Percentiles rank a stretch among this genome's conserved stretches.
Evolutionary conservation across 2,797 vertebrate genomes (phyloP).

Genomic region (Artibeus lituratus): DNA sequence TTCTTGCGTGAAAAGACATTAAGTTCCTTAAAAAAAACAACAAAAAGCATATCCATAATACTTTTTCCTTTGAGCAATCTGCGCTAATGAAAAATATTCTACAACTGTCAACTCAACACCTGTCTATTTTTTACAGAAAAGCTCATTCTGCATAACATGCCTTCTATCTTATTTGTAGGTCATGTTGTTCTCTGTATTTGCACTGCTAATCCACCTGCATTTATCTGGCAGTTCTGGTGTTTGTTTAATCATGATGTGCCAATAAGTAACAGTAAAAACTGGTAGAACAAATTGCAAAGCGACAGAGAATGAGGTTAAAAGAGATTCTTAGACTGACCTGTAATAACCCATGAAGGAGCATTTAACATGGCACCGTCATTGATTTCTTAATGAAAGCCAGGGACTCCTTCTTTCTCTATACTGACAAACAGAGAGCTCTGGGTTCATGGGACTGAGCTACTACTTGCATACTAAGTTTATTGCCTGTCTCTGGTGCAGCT

Average conservation of each 20-base stretch:
- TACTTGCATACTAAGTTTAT: slow-evolving; percentile 66
- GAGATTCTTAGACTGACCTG: slow-evolving; percentile 42
- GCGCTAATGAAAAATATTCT: background rate
- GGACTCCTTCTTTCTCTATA: slow-evolving; percentile 65
- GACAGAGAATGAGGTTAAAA: slow-evolving; percentile 1
- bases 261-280: slow-evolving; percentile 45
- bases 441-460: slow-evolving; percentile 43
- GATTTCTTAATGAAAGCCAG: slow-evolving; percentile 66
- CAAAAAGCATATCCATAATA: background rate
- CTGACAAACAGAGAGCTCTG: slow-evolving; percentile 54
- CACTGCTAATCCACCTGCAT: slow-evolving; percentile 11
- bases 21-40: background rate
- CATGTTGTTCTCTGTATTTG: background rate
- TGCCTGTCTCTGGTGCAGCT: slow-evolving; percentile 59
- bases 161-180: background rate
- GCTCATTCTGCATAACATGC: background rate
- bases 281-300: slow-evolving; percentile 11
- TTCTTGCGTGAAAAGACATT: background rate
- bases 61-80: background rate
- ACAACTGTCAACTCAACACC: background rate
- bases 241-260: slow-evolving; percentile 16
- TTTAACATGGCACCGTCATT: slow-evolving; percentile 46
- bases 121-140: background rate
- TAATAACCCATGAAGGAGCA: slow-evolving; percentile 35
- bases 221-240: background rate